These are phyloP conservation scores for Chionodraco myersi DNA, from an alignment of 2,113 vertebrate species.

Conservation along the genomic window DNA sequence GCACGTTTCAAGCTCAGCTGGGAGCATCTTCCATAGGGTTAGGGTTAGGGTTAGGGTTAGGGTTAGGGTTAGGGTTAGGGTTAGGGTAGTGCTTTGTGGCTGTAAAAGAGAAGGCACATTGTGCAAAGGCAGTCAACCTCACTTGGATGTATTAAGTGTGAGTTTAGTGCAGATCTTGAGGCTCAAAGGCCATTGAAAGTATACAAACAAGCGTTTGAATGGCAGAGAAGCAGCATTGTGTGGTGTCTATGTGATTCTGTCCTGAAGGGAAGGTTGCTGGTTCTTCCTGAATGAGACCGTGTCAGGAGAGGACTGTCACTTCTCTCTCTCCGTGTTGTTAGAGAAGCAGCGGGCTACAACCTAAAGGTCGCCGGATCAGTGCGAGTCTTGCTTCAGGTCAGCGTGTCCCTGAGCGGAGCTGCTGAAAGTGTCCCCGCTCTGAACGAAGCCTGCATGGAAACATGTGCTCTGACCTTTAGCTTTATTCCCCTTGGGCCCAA, in stretches of 20 bases:
- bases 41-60: too few species aligned
- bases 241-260: background rate
- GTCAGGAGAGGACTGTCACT: background rate
- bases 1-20: too few species aligned
- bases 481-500: background rate
- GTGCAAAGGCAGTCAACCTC: too few species aligned
- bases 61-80: too few species aligned
- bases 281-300: background rate
- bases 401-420: background rate
- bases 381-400: background rate
- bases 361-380: conserved; percentile 1
- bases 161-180: too few species aligned
- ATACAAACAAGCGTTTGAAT: too few species aligned
- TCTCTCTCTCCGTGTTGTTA: background rate
- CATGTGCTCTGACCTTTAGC: conserved; percentile 6
- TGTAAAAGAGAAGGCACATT: too few species aligned
- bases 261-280: background rate
- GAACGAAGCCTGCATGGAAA: background rate
- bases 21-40: too few species aligned
- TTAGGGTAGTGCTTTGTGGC: too few species aligned
- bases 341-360: background rate
- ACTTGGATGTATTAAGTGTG: too few species aligned
- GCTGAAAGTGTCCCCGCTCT: background rate
- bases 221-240: too few species aligned
- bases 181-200: too few species aligned